Conservation (phyloP, 53 echinoderm and acorn worm genomes). For the Arbacia lixula region DNA sequence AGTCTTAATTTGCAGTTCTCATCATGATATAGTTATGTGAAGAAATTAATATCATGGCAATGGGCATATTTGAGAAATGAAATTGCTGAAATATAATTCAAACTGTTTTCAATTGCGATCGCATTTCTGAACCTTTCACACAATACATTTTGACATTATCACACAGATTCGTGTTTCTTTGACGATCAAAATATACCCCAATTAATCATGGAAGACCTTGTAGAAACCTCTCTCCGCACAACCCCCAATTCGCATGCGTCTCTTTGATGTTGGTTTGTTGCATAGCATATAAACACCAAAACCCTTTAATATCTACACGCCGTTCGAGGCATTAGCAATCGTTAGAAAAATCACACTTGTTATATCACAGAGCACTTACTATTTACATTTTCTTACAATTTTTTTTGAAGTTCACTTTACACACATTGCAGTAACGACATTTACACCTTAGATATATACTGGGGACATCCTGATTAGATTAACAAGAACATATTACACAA, state of each 20-base stretch:
- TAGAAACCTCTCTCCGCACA: constrained; percentile 14
- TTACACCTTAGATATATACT: constrained; percentile 47
- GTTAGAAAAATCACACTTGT: constrained; percentile 43
- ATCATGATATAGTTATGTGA: no score
- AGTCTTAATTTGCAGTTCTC: no score
- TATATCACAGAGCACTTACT: constrained; percentile 56
- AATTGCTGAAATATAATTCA: no score
- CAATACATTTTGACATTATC: constrained; percentile 44
- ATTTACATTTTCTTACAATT: constrained; percentile 45
- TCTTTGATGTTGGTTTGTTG: constrained; percentile 22
- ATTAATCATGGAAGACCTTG: constrained; percentile 36
- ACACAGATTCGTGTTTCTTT: constrained; percentile 29
- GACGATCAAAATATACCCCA: constrained; percentile 46
- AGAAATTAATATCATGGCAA: no score
- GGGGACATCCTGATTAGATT: constrained; percentile 32
- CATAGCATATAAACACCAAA: constrained; percentile 46
- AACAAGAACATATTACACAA: constrained; percentile 49
- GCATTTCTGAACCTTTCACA: no score
- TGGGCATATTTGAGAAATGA: no score
- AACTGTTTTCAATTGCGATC: no score
- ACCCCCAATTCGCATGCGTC: not conserved
- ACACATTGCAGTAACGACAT: constrained; percentile 37
- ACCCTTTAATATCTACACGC: not conserved
- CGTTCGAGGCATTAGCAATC: not conserved
- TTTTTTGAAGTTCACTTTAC: constrained; percentile 39